Evolutionary conservation across 2,888 invertebrate genomes (phyloP).

Genomic region (Parnassius mnemosyne): DNA sequence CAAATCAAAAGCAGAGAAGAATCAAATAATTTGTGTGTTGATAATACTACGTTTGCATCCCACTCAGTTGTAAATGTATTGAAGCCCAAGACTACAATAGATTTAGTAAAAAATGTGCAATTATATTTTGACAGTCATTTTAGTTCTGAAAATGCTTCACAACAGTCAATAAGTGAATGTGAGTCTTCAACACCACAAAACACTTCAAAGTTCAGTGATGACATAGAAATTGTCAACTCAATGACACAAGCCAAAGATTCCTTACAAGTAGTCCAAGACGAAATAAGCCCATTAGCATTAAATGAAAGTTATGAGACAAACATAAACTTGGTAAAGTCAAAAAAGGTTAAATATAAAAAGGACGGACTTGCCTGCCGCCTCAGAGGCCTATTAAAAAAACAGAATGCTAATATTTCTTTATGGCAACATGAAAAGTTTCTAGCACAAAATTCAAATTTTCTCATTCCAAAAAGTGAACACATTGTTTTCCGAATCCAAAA

Average conservation of each 20-base stretch:
- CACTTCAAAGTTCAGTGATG: slow-evolving; percentile 48
- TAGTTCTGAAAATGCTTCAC: slow-evolving; percentile 53
- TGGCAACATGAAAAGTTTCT: slow-evolving; percentile 79
- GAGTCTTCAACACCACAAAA: slow-evolving; percentile 51
- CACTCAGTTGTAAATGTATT: background rate
- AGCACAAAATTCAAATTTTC: slow-evolving; percentile 64
- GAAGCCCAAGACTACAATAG: slow-evolving; percentile 24
- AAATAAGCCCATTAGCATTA: slow-evolving; percentile 10
- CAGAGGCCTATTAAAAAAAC: slow-evolving; percentile 65
- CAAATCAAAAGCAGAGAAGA: background rate
- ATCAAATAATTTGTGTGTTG: background rate
- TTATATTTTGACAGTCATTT: slow-evolving; percentile 61
- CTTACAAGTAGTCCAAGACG: slow-evolving; percentile 12
- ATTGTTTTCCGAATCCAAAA: slow-evolving; percentile 51
- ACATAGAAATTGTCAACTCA: slow-evolving; percentile 51
- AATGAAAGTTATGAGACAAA: slow-evolving; percentile 30
- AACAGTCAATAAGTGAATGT: slow-evolving; percentile 60
- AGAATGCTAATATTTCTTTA: slow-evolving; percentile 64
- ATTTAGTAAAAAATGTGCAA: slow-evolving; percentile 51
- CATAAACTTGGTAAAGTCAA: slow-evolving; percentile 37
- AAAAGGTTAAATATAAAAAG: slow-evolving; percentile 66
- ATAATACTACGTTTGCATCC: background rate
- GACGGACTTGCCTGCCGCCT: slow-evolving; percentile 69
- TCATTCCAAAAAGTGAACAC: slow-evolving; percentile 58
- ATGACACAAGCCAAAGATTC: slow-evolving; percentile 38